These are phyloP conservation scores for Parelbella ahira DNA, from an alignment of 2,888 invertebrate genomes.

Conservation along the genomic window DNA sequence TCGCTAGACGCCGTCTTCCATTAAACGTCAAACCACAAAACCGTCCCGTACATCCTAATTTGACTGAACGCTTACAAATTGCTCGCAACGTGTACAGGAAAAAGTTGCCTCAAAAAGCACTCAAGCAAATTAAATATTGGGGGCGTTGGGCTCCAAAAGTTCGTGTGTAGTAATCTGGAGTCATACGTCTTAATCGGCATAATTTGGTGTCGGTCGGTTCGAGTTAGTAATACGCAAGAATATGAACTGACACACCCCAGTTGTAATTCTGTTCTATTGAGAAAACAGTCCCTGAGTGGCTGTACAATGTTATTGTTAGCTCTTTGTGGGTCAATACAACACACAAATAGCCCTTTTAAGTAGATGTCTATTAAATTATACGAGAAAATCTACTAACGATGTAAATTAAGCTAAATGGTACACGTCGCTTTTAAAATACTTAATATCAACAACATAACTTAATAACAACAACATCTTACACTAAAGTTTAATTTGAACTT, in stretches of 20 bases:
- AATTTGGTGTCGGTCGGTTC: constrained; percentile 65
- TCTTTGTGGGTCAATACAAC: too few relatives aligned
- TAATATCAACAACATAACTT: too few relatives aligned
- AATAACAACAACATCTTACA: too few relatives aligned
- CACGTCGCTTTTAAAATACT: too few relatives aligned
- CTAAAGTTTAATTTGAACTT: too few relatives aligned
- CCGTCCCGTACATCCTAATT: constrained; percentile 59
- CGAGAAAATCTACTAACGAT: too few relatives aligned
- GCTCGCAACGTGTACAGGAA: constrained; percentile 61
- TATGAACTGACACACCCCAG: constrained; percentile 65
- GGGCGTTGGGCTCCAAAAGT: constrained; percentile 57
- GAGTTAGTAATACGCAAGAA: constrained; percentile 57
- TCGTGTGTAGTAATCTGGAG: constrained; percentile 61
- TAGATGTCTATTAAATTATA: too few relatives aligned
- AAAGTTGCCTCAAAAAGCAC: constrained; percentile 73
- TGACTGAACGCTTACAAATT: constrained; percentile 75
- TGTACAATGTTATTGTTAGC: too few relatives aligned
- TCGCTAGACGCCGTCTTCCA: constrained; percentile 31
- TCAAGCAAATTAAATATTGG: constrained; percentile 77
- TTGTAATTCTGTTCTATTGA: too few relatives aligned
- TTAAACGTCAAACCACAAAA: constrained; percentile 50
- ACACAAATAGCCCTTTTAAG: too few relatives aligned
- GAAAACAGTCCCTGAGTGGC: too few relatives aligned
- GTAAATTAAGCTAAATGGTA: too few relatives aligned
- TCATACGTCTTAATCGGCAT: constrained; percentile 77